Conservation (phyloP, 2,797 vertebrate species). For the Agapornis canus region DNA sequence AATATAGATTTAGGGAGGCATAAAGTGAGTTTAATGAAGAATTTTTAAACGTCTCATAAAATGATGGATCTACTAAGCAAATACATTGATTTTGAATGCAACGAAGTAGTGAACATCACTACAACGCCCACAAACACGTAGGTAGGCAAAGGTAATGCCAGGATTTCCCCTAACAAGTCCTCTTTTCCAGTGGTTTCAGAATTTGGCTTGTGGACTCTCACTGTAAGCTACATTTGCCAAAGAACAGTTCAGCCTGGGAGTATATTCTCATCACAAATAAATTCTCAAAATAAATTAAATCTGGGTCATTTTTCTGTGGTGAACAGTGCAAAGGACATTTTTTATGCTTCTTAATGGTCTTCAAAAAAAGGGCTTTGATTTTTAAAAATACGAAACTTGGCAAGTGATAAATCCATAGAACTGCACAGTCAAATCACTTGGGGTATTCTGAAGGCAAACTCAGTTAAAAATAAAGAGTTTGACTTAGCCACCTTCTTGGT, state of each 20-base stretch:
- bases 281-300: constrained; percentile 12
- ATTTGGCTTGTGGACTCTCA: neutral
- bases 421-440: neutral
- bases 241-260: neutral
- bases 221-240: neutral
- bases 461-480: constrained; percentile 3
- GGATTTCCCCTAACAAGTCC: neutral
- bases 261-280: constrained; percentile 5
- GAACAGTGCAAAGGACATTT: neutral
- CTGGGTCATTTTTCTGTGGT: neutral
- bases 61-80: constrained; percentile 32
- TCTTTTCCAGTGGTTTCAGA: neutral
- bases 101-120: neutral
- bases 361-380: neutral
- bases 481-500: neutral
- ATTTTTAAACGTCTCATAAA: constrained; percentile 32
- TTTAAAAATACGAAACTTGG: constrained; percentile 3
- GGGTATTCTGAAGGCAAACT: neutral
- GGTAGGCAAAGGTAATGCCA: neutral
- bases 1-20: constrained; percentile 37
- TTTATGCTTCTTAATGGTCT: neutral
- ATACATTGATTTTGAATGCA: constrained; percentile 24
- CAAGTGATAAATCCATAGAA: constrained; percentile 17
- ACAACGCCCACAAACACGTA: neutral
- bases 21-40: constrained; percentile 20